These are phyloP conservation scores for Seriola dumerili DNA, from an alignment of 2,113 vertebrate species.

Conservation along the genomic window DNA sequence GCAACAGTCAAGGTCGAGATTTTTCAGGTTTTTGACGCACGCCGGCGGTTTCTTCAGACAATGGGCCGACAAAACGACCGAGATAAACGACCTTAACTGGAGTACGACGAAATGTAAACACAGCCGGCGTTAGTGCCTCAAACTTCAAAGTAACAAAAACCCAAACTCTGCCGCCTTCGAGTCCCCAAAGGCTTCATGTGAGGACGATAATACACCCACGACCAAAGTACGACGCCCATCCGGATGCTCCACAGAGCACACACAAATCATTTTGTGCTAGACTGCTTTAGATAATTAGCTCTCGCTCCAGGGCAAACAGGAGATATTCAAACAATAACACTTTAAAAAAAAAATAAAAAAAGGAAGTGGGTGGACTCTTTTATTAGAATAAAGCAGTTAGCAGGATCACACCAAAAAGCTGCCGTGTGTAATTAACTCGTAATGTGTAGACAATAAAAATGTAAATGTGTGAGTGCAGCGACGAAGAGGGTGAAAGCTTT, in stretches of 20 bases:
- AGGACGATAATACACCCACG: conserved; percentile 37
- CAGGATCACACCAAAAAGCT: conserved; percentile 15
- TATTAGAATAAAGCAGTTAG: conserved; percentile 47
- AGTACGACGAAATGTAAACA: neutral
- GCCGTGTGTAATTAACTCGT: conserved; percentile 66
- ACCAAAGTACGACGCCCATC: conserved; percentile 24
- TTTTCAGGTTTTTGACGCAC: too few species aligned
- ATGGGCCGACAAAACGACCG: too few species aligned
- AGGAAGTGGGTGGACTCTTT: conserved; percentile 57
- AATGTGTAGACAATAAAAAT: conserved; percentile 73
- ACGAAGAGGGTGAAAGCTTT: conserved; percentile 36
- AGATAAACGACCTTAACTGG: neutral
- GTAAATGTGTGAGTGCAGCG: conserved; percentile 48
- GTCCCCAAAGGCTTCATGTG: conserved; percentile 31
- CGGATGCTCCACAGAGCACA: conserved; percentile 42
- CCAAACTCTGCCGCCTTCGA: conserved; percentile 39
- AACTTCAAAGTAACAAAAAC: conserved; percentile 38
- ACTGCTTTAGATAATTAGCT: conserved; percentile 68
- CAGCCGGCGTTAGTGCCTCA: neutral
- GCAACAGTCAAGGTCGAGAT: too few species aligned
- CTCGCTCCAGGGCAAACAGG: conserved; percentile 40
- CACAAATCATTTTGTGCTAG: conserved; percentile 64
- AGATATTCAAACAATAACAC: conserved; percentile 55
- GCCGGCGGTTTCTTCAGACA: too few species aligned
- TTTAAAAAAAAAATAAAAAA: conserved; percentile 21